These are phyloP conservation scores for Agrotis puta DNA, from an alignment of 2,888 invertebrate species.

Conservation along the genomic window DNA sequence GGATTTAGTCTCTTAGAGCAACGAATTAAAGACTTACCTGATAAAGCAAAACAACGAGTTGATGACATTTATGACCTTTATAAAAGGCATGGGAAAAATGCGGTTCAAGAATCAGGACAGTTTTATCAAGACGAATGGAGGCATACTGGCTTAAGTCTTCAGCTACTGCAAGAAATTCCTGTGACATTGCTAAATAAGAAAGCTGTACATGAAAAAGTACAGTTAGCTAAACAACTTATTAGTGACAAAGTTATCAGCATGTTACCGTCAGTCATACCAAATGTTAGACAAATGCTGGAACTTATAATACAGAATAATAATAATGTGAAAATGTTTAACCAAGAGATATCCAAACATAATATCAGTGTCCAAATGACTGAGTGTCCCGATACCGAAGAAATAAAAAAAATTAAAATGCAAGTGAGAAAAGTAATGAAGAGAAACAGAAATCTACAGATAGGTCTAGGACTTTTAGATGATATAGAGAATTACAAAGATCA, in stretches of 20 bases:
- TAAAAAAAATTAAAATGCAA: background rate
- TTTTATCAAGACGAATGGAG: slow-evolving; percentile 5
- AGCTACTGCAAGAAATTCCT: slow-evolving; percentile 24
- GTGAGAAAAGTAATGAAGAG: background rate
- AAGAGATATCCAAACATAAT: too few relatives aligned
- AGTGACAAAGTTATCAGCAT: background rate
- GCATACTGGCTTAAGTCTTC: background rate
- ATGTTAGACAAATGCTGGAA: background rate
- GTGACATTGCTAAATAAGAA: background rate
- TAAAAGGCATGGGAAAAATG: too few relatives aligned
- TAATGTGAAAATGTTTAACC: background rate
- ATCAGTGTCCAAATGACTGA: background rate
- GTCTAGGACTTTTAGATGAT: background rate
- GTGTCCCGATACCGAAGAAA: background rate
- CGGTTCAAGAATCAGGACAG: too few relatives aligned
- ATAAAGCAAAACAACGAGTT: background rate
- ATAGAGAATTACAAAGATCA: slow-evolving; percentile 17
- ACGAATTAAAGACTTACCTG: slow-evolving; percentile 11
- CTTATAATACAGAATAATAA: background rate
- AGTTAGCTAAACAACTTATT: background rate
- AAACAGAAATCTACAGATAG: background rate
- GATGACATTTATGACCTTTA: background rate
- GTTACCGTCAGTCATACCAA: slow-evolving; percentile 15
- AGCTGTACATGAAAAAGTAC: background rate
- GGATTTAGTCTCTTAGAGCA: slow-evolving; percentile 12